phyloP scores from a whole-genome alignment of 2,888 invertebrate genomes.

The Xestobium rufovillosum region DNA sequence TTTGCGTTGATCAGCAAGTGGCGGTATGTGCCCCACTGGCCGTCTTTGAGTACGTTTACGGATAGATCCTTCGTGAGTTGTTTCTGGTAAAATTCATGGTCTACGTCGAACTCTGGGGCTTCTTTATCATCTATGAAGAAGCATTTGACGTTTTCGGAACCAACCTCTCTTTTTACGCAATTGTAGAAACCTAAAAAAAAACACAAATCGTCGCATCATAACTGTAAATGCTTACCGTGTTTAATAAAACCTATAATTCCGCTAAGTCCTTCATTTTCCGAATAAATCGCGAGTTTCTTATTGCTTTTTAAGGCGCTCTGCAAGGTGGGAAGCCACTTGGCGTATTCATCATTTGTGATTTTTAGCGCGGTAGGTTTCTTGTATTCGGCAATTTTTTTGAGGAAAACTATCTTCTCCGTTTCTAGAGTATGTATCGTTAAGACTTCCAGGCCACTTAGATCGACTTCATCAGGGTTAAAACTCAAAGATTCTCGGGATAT shows the following conservation, averaged over 20 bases:
- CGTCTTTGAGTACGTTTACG: conserved; percentile 65
- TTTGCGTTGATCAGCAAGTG: conserved; percentile 59
- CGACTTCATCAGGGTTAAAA: conserved; percentile 42
- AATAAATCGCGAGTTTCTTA: conserved; percentile 49
- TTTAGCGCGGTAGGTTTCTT: conserved; percentile 47
- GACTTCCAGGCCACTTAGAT: conserved; percentile 44
- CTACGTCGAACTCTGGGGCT: conserved; percentile 59
- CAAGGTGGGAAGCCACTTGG: conserved; percentile 48
- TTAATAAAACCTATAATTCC: conserved; percentile 85
- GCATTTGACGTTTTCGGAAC: conserved; percentile 38
- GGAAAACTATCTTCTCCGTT: conserved; percentile 48
- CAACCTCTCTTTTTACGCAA: conserved; percentile 57
- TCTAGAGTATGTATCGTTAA: conserved; percentile 46
- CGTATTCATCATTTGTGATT: conserved; percentile 40
- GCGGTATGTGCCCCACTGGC: conserved; percentile 59
- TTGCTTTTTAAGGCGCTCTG: conserved; percentile 42
- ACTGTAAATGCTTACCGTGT: no score
- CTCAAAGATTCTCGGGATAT: conserved; percentile 52
- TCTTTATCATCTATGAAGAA: conserved; percentile 53
- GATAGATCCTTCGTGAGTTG: conserved; percentile 66
- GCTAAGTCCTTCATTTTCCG: conserved; percentile 58
- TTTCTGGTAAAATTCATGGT: conserved; percentile 55
- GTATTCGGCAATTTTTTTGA: conserved; percentile 46
- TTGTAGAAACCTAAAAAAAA: conserved; percentile 56
- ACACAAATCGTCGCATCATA: no score